Evolutionary conservation across 2,797 vertebrate genomes (phyloP).

Genomic region (Mergus octosetaceus): DNA sequence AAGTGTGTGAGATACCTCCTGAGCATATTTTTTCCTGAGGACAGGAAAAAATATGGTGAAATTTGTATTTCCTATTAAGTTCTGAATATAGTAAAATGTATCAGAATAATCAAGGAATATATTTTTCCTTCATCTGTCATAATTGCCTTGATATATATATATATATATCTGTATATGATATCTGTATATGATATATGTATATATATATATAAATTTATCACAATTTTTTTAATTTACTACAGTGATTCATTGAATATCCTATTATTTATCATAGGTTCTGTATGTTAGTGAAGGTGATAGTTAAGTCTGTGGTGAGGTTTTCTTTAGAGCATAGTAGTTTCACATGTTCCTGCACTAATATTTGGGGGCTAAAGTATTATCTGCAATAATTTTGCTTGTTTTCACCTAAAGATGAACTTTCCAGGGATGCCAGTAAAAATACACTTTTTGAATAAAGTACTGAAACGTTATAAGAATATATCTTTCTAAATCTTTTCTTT

Average conservation of each 20-base stretch:
- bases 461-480: neutral
- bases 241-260: neutral
- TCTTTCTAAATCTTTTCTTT: neutral
- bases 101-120: slow-evolving; percentile 6
- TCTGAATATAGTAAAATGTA: slow-evolving; percentile 18
- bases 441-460: neutral
- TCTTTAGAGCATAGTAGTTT: neutral
- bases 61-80: neutral
- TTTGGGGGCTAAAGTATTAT: neutral
- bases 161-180: no score
- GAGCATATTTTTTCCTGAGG: neutral
- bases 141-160: neutral
- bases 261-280: neutral
- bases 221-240: slow-evolving; percentile 13
- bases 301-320: neutral
- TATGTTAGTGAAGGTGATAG: neutral
- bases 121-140: slow-evolving; percentile 23
- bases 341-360: neutral
- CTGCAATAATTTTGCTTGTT: neutral
- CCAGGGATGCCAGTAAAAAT: neutral
- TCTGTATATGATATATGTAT: no score
- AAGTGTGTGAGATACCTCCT: neutral
- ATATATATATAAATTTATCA: neutral
- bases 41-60: neutral
- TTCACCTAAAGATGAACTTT: neutral